Base-by-base conservation (phyloP, 64 coral and sea anemone species). In the Catalaphyllia jardinei region DNA sequence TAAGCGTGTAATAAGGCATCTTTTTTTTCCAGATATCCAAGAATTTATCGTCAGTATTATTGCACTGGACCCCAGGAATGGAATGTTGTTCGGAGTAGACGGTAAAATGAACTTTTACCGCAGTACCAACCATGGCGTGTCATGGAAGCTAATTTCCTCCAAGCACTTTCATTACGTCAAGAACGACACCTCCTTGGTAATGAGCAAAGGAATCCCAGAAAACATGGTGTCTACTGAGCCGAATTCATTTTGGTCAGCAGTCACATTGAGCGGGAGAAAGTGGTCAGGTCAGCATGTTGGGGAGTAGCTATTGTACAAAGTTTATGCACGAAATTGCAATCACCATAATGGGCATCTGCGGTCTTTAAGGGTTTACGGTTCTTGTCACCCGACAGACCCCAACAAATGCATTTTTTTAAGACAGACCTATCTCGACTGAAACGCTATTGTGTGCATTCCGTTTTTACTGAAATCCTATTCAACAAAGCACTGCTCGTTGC, bases 161-260 rank as follows among this genome's bases (percentile, higher is more conserved):
- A 54, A 93, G 29, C 50, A 93, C 82, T 93, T 87, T 72, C 27
- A 76, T 76, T 54, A 75, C 57, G 75, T 93, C 19, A 86, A 79
- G 60, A 89, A 67, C 16, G 79, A 80, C 4, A 71, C 38, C 1
- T 29, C 88, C 33, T 55, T 96, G 11, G 71, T 83, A 86, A 87
- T 96, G 91, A 85, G 91, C 55, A 89, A 72, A 59, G 87, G 88
- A 10, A 49, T 96, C 18, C 94, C 94, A 30, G 94, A 96, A 31
- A 96, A 96, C 39, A 27, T 96, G n/a, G 78, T 49, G 60, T 78
- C 89, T 38, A 22, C 28, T 17, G 19, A 52, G 16, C 87, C 94
- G 8, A 76, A 83, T 10, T 29, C 62, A 0, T 49, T 59, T 54
- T 78, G 89, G 71, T 89, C 87, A 33, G 64, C 79, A 30, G 74